Conservation (phyloP, 2,797 vertebrate genomes). For the Lagothrix lagotricha region DNA sequence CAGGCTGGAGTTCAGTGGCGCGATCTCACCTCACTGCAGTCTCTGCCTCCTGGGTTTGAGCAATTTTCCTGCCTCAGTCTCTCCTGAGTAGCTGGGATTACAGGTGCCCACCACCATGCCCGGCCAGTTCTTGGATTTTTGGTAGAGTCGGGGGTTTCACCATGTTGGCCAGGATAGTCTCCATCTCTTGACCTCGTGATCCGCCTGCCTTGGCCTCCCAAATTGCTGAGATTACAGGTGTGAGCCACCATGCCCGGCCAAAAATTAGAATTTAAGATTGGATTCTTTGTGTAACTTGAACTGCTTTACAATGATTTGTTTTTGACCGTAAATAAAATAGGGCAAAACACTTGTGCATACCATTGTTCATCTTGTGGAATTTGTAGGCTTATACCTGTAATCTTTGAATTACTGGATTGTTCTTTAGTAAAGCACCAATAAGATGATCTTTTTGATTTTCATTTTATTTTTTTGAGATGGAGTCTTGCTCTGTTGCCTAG, state of each 20-base stretch:
- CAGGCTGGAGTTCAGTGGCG: background rate
- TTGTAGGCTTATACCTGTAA: background rate
- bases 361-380: background rate
- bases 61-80: background rate
- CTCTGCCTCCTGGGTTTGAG: background rate
- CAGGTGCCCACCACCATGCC: no score
- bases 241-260: background rate
- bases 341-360: background rate
- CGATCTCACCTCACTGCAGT: background rate
- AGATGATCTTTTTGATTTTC: background rate
- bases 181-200: no score
- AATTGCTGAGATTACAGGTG: no score
- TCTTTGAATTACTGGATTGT: conserved; percentile 40
- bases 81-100: no score
- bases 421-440: conserved; percentile 30
- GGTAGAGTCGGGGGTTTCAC: no score
- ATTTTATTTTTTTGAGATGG: no score
- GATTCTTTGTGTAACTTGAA: conserved; percentile 35
- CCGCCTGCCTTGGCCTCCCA: no score
- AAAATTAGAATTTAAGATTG: conserved; percentile 26
- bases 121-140: no score
- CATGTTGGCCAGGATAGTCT: no score
- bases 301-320: conserved; percentile 27
- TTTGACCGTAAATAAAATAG: conserved; percentile 49
- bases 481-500: no score